Base-by-base conservation (phyloP, 2,888 invertebrate species). In the Hypena proboscidalis region DNA sequence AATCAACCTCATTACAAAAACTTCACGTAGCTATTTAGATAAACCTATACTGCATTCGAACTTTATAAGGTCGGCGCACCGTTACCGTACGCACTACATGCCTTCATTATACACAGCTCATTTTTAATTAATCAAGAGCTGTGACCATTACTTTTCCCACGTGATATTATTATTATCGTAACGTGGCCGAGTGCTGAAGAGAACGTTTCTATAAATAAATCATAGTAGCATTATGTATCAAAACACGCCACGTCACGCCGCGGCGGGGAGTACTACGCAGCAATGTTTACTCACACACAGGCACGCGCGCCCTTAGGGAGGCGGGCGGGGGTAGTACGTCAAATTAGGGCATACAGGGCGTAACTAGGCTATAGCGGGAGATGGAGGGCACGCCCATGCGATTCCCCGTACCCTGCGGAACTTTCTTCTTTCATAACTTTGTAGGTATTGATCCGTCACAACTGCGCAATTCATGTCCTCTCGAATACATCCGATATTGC, bases 331-430 rank as follows among this genome's bases (percentile, higher is more conserved):
- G 71, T 73, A 77, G 77, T 77, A 82, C 80, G 77, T 81, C 85
- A 86, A 90, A 90, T 89, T 90, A 90, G 90, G 89, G 87, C 90
- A 90, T 89, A 84, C 85, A 87, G 79, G 86, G 87, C 83, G 88
- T 84, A 89, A 85, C 88, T 88, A 89, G 89, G 89, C 85, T 86
- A 85, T 81, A 86, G 82, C 81, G 74, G 77, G 85, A 77, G 85
- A 86, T 83, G 81, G 80, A 75, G 80, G 83, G 79, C 79, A 78
- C 87, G 84, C 86, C 87, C 86, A 80, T 78, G 77, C 83, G 81
- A 80, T 79, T 75, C 82, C 83, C 85, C 84, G 81, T 81, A 83
- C 86, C 85, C 82, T 85, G 83, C 85, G 85, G 80, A 89, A 90
- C 80, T 90, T 88, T 83, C 88, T 85, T 85, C 85, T 90, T 90